Base-by-base conservation (phyloP, 2,888 invertebrate genomes). In the Bellardia bayeri region DNA sequence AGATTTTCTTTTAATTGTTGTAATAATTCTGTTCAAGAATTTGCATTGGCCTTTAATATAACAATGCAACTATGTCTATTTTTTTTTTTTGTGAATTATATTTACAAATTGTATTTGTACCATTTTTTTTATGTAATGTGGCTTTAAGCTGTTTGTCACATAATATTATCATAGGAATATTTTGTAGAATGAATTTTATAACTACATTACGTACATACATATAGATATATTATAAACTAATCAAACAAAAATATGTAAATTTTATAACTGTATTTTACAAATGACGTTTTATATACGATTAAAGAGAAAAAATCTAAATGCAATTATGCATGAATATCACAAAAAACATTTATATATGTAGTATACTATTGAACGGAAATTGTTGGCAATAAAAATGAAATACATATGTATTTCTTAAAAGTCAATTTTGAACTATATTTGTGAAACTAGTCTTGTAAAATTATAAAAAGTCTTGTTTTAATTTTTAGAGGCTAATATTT, bases 1-100 rank as follows among this genome's bases (percentile, higher is more conserved):
- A 61, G 33, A 78, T 69, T 64, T 82, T 75, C 68, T 66, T 83
- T 84, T 51, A 45, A 78, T 54, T 78, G 14, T 86, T 88, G 88
- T 88, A 88, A 81, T 90, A 91, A 90, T 87, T 89, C 88, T 91
- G 91, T 91, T 88, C 89, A 91, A 90, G 90, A 90, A 88, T 90
- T 90, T 89, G 89, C 76, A 86, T 85, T 90, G 90, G 90, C 89
- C n/a, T 61, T 56, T 58, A 66, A 42, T 71, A 69, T n/a, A 51
- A 51, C 51, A 13, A 51, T 51, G n/a, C 51, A 51, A 51, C 51
- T 51, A 51, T n/a, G 13, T 51, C 14, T 51, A 14, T 45, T 13
- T 45, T 8, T 86, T 56, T 75, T 72, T 76, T 56, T 75, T 75
- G 30, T 79, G 33, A 63, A 69, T 14, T 86, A 78, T 68, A 68